Base-by-base conservation (phyloP, 2,888 invertebrate species). In the Drosophila neoperkinsi region DNA sequence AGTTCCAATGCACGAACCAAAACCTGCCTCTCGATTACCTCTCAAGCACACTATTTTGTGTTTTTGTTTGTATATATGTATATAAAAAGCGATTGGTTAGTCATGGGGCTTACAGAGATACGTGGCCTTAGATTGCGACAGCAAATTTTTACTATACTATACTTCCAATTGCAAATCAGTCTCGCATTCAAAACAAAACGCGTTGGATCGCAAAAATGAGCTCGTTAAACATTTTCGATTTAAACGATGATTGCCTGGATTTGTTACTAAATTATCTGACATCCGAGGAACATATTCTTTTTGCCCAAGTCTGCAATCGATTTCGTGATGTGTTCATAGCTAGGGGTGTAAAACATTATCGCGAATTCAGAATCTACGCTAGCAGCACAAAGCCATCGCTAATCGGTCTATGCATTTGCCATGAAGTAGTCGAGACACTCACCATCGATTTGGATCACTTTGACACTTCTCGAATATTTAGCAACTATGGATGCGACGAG, bases 271-370 rank as follows among this genome's bases (percentile, higher is more conserved):
- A 50, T 3, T 59, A 66, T 58, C 34, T 85, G 7, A 4, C 71
- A 3, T 0, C 18, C 5, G 57, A 60, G 3, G 88, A 85, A 36
- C 62, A 60, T 16, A 66, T 68, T 28, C 52, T 21, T 21, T 85
- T 85, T 31, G 71, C 81, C 0, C 83, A 85, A 64, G 71, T 71
- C 18, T 84, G 88, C 18, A 49, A 36, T 0, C 61, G 77, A 30
- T 88, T 90, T 71, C 90, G 86, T 3, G 56, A 74, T 16, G n/a
- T 88, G 6, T 77, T 74, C 10, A 52, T 74, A 6, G 28, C 30
- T 7, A 30, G 52, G 3, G 30, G 9, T 25, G 46, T 55, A 1
- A 53, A 43, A 7, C 60, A 64, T 38, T 74, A 72, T 52, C 66
- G 84, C 0, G 43, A 74, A 4, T 90, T 60, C 21, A 58, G 49